Conservation (phyloP, 2,113 vertebrate genomes). For the Centrocercus urophasianus region DNA sequence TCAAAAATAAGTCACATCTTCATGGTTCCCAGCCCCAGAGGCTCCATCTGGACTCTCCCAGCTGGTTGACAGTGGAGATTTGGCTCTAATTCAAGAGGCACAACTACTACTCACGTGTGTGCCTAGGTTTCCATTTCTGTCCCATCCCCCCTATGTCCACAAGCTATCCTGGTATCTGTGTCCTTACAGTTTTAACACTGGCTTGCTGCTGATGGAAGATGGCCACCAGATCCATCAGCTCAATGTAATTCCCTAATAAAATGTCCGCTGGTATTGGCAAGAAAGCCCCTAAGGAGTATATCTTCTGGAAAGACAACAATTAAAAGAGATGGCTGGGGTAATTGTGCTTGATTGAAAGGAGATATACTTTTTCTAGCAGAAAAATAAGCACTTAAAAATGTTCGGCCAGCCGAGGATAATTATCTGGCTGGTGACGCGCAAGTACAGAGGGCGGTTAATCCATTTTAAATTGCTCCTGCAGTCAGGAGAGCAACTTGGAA, state of each 20-base stretch:
- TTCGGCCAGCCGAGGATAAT: slow-evolving; percentile 13
- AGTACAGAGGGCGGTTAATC: not conserved
- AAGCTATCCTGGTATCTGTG: not conserved
- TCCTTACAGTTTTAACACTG: not conserved
- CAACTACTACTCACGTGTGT: not conserved
- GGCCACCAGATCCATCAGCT: not conserved
- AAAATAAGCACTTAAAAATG: slow-evolving; percentile 59
- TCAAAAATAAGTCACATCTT: slow-evolving; percentile 30
- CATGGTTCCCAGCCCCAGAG: not conserved
- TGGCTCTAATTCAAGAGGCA: slow-evolving; percentile 43
- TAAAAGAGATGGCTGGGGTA: not conserved
- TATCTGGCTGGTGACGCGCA: not conserved
- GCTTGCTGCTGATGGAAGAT: not conserved
- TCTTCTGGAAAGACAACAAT: slow-evolving; percentile 27
- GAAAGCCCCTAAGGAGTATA: not conserved
- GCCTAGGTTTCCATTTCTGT: not conserved
- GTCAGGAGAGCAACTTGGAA: not conserved
- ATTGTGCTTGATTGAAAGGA: slow-evolving; percentile 27
- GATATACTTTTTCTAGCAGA: slow-evolving; percentile 42
- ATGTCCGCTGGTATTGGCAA: not conserved
- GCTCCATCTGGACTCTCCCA: slow-evolving; percentile 46
- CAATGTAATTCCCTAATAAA: not conserved
- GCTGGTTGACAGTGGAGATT: slow-evolving; percentile 31
- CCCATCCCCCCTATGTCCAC: not conserved
- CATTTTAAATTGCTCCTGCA: not conserved